Evolutionary conservation across 1,140 invertebrate genomes (phyloP).

Genomic region (Dendrolimus punctatus): DNA sequence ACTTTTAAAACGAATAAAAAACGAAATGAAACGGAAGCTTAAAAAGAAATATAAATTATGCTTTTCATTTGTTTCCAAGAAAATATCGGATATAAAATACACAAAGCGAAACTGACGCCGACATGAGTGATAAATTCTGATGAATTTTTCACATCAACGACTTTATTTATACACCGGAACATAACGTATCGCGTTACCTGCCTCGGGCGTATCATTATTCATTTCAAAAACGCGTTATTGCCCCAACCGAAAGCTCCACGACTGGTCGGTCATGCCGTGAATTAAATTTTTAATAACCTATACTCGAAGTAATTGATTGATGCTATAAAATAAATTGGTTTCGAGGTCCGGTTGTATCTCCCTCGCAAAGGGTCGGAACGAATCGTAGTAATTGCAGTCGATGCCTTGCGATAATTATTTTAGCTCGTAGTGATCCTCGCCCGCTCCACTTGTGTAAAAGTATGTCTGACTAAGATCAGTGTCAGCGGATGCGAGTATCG

Average conservation of each 20-base stretch:
- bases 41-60: constrained; percentile 3
- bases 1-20: background rate
- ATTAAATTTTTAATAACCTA: constrained; percentile 52
- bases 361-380: constrained; percentile 24
- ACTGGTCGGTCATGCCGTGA: constrained; percentile 25
- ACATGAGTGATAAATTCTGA: constrained; percentile 49
- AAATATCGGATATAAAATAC: constrained; percentile 15
- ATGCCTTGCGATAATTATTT: no score
- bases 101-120: constrained; percentile 27
- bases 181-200: constrained; percentile 50
- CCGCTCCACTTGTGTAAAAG: no score
- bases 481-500: no score
- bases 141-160: constrained; percentile 58
- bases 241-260: constrained; percentile 23
- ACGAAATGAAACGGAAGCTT: background rate
- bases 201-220: constrained; percentile 45
- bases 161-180: constrained; percentile 54
- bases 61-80: no score
- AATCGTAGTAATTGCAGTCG: constrained; percentile 32
- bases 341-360: constrained; percentile 18
- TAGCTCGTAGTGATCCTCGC: no score
- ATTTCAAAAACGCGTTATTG: constrained; percentile 51
- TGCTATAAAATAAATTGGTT: constrained; percentile 50
- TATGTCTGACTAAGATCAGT: no score
- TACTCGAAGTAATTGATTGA: constrained; percentile 51